Base-by-base conservation (phyloP, 2,888 invertebrate genomes). In the Kuschelorhynchus macadamiae region DNA sequence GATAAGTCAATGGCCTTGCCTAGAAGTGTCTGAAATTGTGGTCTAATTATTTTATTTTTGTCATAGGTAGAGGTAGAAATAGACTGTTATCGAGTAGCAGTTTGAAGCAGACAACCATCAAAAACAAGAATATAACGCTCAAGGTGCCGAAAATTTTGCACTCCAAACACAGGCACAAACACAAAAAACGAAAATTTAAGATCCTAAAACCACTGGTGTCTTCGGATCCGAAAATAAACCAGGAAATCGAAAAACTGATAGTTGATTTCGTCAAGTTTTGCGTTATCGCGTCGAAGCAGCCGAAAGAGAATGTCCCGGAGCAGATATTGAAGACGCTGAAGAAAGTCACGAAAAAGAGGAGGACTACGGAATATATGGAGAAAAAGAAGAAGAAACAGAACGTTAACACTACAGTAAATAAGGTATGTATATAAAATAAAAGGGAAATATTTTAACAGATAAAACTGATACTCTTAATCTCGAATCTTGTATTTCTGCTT, bases 301-400 rank as follows among this genome's bases (percentile, higher is more conserved):
- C 80, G 2, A 82, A 57, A 14, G 84, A 83, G 71, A 81, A 81
- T 70, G 78, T 82, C 5, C 80, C 81, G 7, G 80, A 84, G 76
- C 75, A 75, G 52, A 60, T 84, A 75, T 71, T 84, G 75, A 80
- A 86, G 82, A 81, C 85, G 21, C 80, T 90, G 39, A 90, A 92
- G 81, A 88, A 91, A 74, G 85, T 88, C 5, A 88, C 89, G 1
- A 92, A 92, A 77, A 92, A 92, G 78, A 84, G 91, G 12, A 91
- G 92, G 82, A 88, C 88, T 7, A 86, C 88, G 0, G 89, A 90
- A 71, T 85, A 86, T 79, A 83, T 83, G 72, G 88, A 88, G 78
- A 82, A 83, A 44, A 82, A 82, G 63, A 84, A 84, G 73, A 84
- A 84, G 73, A 82, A 82, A 69, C 79, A 80, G 53, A 81, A 84